phyloP scores from a whole-genome alignment of 1,140 invertebrate species.

The Bathynomus jamesi region DNA sequence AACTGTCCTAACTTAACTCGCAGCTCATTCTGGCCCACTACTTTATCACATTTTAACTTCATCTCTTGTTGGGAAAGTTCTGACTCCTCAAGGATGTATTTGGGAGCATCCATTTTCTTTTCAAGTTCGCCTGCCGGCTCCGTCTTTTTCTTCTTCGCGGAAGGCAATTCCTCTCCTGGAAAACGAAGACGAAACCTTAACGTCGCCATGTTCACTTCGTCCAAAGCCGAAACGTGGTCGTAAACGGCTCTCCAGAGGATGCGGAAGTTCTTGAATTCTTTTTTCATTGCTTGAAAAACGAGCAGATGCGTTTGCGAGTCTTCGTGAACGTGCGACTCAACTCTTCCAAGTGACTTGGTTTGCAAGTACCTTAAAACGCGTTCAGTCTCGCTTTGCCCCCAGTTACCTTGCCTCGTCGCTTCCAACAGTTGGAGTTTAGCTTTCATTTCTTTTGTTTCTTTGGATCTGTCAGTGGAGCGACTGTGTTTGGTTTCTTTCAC shows the following conservation, averaged over 20 bases:
- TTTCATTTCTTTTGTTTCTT: conserved; percentile 31
- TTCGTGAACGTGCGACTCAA: conserved; percentile 42
- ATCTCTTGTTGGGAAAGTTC: conserved; percentile 43
- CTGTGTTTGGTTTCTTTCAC: conserved; percentile 41
- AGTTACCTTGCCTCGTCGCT: conserved; percentile 46
- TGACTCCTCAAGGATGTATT: conserved; percentile 46
- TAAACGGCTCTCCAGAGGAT: conserved; percentile 53
- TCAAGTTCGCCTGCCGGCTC: conserved; percentile 18
- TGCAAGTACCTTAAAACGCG: conserved; percentile 48
- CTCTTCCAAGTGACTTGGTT: conserved; percentile 39
- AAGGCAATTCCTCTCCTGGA: conserved; percentile 41
- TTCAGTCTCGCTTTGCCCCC: conserved; percentile 53
- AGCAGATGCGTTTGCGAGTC: conserved; percentile 52
- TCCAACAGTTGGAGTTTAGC: conserved; percentile 42
- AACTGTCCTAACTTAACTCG: conserved; percentile 49
- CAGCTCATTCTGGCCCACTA: conserved; percentile 42
- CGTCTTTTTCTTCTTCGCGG: conserved; percentile 30
- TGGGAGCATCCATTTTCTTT: conserved; percentile 38
- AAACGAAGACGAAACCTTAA: conserved; percentile 52
- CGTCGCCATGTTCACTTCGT: conserved; percentile 68
- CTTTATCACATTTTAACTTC: conserved; percentile 42
- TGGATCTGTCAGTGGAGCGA: conserved; percentile 30
- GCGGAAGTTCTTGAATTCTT: conserved; percentile 59
- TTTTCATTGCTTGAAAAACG: conserved; percentile 54
- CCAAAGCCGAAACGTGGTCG: conserved; percentile 55